A percentile compares a stretch with the other conserved stretches of the same genome.
phyloP scores from a whole-genome alignment of 2,113 vertebrate genomes.

The Caracal caracal region DNA sequence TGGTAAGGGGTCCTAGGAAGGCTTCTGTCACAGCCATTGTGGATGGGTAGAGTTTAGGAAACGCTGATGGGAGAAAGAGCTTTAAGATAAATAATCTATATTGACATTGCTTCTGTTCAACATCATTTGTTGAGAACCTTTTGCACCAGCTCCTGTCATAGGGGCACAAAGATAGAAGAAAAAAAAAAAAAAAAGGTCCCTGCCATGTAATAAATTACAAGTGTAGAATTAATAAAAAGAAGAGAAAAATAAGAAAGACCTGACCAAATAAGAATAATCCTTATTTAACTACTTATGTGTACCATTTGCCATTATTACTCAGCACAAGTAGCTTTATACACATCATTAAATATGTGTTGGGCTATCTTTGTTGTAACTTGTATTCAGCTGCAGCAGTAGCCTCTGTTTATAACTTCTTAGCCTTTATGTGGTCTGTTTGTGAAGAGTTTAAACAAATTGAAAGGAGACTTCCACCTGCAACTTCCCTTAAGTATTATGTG shows the following conservation, averaged over 20 bases:
- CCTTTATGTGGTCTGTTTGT: not conserved
- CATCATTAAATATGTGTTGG: not conserved
- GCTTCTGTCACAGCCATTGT: not conserved
- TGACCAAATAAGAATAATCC: not conserved
- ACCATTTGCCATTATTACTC: not conserved
- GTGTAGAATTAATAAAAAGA: not conserved
- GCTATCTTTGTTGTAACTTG: not conserved
- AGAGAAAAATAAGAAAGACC: not conserved
- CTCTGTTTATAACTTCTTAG: not conserved
- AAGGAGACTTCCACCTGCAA: not conserved
- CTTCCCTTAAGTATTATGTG: not conserved
- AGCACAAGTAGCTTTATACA: not conserved
- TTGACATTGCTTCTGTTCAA: not conserved
- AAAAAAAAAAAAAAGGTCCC: not conserved
- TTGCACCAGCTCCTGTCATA: not conserved
- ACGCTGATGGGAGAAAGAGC: not conserved
- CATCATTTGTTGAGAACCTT: not conserved
- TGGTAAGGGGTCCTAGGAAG: not conserved
- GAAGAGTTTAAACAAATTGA: slow-evolving; percentile 27
- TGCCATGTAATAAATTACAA: not conserved
- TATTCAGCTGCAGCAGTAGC: not conserved
- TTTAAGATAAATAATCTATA: not conserved
- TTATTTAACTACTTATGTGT: not conserved
- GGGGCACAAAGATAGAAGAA: not conserved
- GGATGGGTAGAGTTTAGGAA: not conserved